Conservation (phyloP, 2,888 invertebrate species). For the Clusia tigrina region DNA sequence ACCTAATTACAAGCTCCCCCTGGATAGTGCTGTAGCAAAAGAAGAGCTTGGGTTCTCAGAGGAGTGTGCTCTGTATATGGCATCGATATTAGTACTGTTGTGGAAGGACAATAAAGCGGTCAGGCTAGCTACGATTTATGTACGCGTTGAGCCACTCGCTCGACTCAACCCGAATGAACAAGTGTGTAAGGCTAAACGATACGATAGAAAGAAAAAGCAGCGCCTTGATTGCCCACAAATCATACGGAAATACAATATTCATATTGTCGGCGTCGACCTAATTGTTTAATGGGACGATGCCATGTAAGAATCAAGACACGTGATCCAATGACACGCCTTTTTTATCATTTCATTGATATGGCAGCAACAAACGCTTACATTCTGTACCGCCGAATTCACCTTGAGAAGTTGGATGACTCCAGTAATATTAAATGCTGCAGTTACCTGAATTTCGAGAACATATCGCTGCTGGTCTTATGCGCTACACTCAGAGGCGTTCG, state of each 20-base stretch:
- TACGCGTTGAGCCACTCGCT: slow-evolving; percentile 43
- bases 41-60: no score
- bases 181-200: slow-evolving; percentile 23
- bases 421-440: background rate
- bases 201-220: slow-evolving; percentile 27
- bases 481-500: no score
- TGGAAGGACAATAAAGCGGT: no score
- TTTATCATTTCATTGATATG: slow-evolving; percentile 25
- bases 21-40: no score
- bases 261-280: slow-evolving; percentile 23
- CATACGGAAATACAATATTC: slow-evolving; percentile 41
- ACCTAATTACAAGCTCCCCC: no score
- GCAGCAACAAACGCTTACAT: slow-evolving; percentile 22
- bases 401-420: background rate
- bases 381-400: no score
- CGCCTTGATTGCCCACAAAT: slow-evolving; percentile 39
- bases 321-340: no score
- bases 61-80: no score
- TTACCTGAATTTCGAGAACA: slow-evolving; percentile 16
- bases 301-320: background rate
- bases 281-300: slow-evolving; percentile 1
- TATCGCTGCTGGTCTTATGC: slow-evolving; percentile 16
- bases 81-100: no score
- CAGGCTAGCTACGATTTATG: slow-evolving; percentile 51
- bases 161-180: slow-evolving; percentile 15